phyloP scores from a whole-genome alignment of 2,888 invertebrate genomes.

The Empis livida region DNA sequence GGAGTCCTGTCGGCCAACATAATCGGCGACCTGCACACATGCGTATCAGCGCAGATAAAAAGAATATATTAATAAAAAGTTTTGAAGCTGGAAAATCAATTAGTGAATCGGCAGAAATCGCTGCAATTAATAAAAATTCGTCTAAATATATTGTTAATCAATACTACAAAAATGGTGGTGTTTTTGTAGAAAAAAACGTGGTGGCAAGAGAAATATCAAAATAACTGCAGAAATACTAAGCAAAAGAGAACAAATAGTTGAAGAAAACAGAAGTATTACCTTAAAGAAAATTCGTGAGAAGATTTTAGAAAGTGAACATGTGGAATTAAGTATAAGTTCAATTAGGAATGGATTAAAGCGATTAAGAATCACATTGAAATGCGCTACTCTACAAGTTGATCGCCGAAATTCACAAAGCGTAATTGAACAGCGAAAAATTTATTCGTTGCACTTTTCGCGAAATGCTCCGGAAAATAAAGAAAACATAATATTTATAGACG shows the following conservation, averaged over 20 bases:
- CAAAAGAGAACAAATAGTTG: slow-evolving; percentile 7
- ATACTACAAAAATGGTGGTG: slow-evolving; percentile 3
- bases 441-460: no score
- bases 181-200: neutral
- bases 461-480: no score
- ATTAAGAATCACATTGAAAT: no score
- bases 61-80: slow-evolving; percentile 2
- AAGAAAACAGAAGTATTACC: slow-evolving; percentile 2
- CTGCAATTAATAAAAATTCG: slow-evolving; percentile 5
- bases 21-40: slow-evolving; percentile 1
- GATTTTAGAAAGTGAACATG: no score
- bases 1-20: neutral
- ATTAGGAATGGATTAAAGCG: no score
- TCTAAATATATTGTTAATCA: slow-evolving; percentile 3
- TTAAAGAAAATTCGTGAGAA: neutral
- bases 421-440: no score
- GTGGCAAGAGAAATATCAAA: slow-evolving; percentile 4
- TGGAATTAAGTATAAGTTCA: no score
- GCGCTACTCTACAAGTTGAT: no score
- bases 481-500: no score
- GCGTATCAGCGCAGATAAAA: slow-evolving; percentile 1
- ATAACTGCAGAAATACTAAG: slow-evolving; percentile 4
- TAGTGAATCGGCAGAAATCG: slow-evolving; percentile 4
- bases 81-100: slow-evolving; percentile 1
- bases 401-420: no score